Conservation (phyloP, 2,113 vertebrate species). For the Rhabdomys dilectus region DNA sequence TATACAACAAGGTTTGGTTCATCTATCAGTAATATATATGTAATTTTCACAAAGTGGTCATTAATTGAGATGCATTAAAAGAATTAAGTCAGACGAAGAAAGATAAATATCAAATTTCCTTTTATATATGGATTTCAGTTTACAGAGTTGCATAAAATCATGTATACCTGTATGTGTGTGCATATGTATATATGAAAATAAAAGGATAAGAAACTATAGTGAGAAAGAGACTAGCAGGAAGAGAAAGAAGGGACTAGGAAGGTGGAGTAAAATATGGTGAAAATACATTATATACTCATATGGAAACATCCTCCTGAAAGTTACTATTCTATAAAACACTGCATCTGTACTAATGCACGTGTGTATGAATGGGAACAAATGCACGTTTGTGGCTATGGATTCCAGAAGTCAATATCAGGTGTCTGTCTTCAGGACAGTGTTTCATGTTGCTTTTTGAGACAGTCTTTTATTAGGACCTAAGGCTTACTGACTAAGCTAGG, state of each 20-base stretch:
- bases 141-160: neutral
- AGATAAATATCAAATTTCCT: neutral
- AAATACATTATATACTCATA: neutral
- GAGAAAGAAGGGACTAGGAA: neutral
- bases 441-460: neutral
- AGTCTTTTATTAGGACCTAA: neutral
- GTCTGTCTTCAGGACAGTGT: neutral
- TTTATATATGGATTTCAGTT: neutral
- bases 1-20: neutral
- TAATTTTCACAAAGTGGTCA: neutral
- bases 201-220: neutral
- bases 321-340: neutral
- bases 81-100: neutral
- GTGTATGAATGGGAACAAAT: neutral
- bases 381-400: neutral
- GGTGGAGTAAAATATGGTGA: too few species aligned
- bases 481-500: neutral
- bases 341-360: neutral
- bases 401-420: neutral
- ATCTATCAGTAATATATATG: too few species aligned
- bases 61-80: neutral
- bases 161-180: neutral
- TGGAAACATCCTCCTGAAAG: neutral
- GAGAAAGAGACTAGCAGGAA: neutral
- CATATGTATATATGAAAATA: neutral